Evolutionary conservation across 2,888 invertebrate species (phyloP), one percentile per base, ranked within the genome.

Genomic region (Habrosyne pyritoides): DNA sequence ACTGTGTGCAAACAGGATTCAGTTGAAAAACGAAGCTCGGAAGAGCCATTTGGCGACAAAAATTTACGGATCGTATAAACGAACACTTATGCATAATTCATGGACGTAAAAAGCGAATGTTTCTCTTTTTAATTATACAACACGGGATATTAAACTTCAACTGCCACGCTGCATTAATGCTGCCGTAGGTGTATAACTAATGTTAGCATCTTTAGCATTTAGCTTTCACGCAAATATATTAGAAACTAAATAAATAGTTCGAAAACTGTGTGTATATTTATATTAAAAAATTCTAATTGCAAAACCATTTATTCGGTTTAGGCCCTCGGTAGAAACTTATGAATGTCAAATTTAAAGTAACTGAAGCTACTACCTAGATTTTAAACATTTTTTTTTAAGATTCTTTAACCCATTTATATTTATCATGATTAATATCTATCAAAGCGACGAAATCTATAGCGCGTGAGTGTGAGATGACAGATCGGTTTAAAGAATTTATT

Each of bases 61-160:
- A 89, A 85, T 81, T 84, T 86, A 89, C 87, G 83, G 84, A 84
- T 90, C 87, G 86, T 84, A 86, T 86, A 88, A 91, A 90, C 79
- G 87, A 85, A 89, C 82, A 79, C 86, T 87, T 81, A 83, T 92
- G 89, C 86, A 91, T 91, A 85, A 91, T 91, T 92, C 91, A 92
- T 91, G 89, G 81, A 78, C 86, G 83, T 91, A 87, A 90, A 90
- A 89, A 86, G 87, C 78, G 82, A 88, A 89, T 89, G 85, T 89
- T 88, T 88, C 86, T 86, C 86, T 88, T 91, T 91, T 91, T 91
- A 91, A 91, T 91, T 90, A 91, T 88, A 87, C 90, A 81, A 83
- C 84, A 89, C 85, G 86, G 89, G 78, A 76, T 88, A 88, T 91
- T 90, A 89, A 90, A 81, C 87, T 77, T 77, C 73, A 83, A 87